Base-by-base conservation (phyloP, 2,113 vertebrate genomes). In the Cryptotis parvus region DNA sequence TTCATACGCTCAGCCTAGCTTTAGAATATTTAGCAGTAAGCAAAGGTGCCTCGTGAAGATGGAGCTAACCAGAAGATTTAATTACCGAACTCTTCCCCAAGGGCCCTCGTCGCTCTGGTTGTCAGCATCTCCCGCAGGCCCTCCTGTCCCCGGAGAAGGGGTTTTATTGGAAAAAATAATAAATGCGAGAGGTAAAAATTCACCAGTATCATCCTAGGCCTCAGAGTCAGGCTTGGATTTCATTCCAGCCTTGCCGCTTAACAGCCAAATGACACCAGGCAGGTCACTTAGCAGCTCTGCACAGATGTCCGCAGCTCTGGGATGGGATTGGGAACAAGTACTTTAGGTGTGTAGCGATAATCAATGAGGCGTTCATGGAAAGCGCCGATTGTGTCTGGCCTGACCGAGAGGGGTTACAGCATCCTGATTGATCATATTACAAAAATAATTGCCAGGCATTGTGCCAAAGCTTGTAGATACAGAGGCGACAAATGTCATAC, bases 21-120 rank as follows among this genome's bases (percentile, higher is more conserved):
- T 79, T 63, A 70, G 91, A 86, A 49, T 74, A 27, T 8, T 72
- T 81, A 84, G 79, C 76, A 58, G 2, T 49, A 83, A 82, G 33
- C 45, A 84, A 24, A 90, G 61, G 58, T 27, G 87, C 58, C 52
- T n/a, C 29, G 45, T 78, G 78, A 70, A 3, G 37, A 52, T 8
- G 7, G 77, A 61, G 12, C 75, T 43, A 74, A 76, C 45, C 33
- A n/a, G 90, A 66, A 93, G 61, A 91, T 87, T 70, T 78, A 91
- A 91, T 95, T 79, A 75, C 41, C 20, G 14, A 35, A 33, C 18
- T 31, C 14, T 58, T 84, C 87, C 86, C 72, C 14, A 26, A 4
- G 37, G 33, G 35, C 29, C 33, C 43, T 58, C 0, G 0, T 84
- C 65, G 33, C 24, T 73, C 77, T 79, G 78, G 58, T 76, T 86